Percentiles rank a stretch among this genome's conserved stretches.
Evolutionary conservation across 2,888 invertebrate genomes (phyloP).

Genomic region (Hemaris fuciformis): DNA sequence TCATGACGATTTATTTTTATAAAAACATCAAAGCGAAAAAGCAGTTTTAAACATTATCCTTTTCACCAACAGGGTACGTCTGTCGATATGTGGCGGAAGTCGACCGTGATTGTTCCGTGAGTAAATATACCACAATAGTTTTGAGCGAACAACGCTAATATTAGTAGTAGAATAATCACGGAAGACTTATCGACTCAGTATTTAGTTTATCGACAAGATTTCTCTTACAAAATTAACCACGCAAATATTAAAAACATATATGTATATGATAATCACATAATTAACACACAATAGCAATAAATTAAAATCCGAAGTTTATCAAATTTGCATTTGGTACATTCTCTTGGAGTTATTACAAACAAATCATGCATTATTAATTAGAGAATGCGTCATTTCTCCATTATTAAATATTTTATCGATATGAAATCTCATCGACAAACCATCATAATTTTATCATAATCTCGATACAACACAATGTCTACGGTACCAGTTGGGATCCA

Average conservation of each 20-base stretch:
- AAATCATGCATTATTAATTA: not conserved
- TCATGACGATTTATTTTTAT: slow-evolving; percentile 28
- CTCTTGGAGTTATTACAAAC: not conserved
- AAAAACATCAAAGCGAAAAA: slow-evolving; percentile 52
- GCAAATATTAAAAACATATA: not conserved
- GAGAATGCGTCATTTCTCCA: no score
- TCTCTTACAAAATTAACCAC: not conserved
- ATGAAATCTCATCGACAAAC: slow-evolving; percentile 1
- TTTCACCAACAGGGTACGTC: slow-evolving; percentile 36
- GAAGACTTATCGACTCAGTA: not conserved
- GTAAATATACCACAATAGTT: not conserved
- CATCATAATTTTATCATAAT: not conserved
- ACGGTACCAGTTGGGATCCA: not conserved
- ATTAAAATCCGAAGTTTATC: no score
- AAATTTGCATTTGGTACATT: not conserved
- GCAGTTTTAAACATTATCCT: slow-evolving; percentile 42
- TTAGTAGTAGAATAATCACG: not conserved
- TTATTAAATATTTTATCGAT: not conserved
- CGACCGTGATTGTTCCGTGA: not conserved
- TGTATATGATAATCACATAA: not conserved
- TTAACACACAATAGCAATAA: not conserved
- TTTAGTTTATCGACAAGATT: not conserved
- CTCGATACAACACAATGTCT: not conserved
- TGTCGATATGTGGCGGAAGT: not conserved
- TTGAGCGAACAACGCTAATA: not conserved